phyloP scores from a whole-genome alignment of 2,888 invertebrate species.

The Plutella xylostella region DNA sequence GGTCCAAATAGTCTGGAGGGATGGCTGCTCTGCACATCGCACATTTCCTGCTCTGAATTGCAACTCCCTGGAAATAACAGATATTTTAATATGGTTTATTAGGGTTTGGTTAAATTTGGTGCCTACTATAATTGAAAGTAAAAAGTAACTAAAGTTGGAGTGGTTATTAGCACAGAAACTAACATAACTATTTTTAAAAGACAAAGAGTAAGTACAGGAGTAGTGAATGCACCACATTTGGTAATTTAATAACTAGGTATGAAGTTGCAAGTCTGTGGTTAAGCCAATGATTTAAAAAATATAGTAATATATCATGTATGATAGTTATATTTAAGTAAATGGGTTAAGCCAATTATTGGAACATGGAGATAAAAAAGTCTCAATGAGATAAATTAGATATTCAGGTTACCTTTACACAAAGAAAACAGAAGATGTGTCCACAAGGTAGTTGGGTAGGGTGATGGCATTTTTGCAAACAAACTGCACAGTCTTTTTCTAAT shows the following conservation, averaged over 20 bases:
- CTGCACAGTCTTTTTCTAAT: slow-evolving; percentile 81
- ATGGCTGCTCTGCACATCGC: slow-evolving; percentile 94
- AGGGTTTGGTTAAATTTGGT: too few relatives aligned
- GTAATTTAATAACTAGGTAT: too few relatives aligned
- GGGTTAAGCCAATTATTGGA: background rate
- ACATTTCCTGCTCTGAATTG: slow-evolving; percentile 88
- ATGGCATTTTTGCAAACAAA: slow-evolving; percentile 90
- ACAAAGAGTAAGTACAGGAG: too few relatives aligned
- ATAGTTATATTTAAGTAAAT: background rate
- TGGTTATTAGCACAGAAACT: too few relatives aligned
- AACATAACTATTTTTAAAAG: too few relatives aligned
- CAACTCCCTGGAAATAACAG: slow-evolving; percentile 72
- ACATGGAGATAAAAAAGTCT: background rate
- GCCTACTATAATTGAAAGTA: too few relatives aligned
- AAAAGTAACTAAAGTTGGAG: too few relatives aligned
- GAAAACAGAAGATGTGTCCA: slow-evolving; percentile 95
- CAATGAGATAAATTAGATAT: background rate
- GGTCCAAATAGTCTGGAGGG: slow-evolving; percentile 88
- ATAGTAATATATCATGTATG: background rate
- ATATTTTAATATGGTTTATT: too few relatives aligned
- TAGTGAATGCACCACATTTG: too few relatives aligned
- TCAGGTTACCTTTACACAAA: slow-evolving; percentile 82
- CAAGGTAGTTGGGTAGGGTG: slow-evolving; percentile 95
- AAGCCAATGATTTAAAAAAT: too few relatives aligned
- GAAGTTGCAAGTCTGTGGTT: too few relatives aligned